These are phyloP conservation scores for Trichonephila clavipes DNA, from an alignment of 1,140 invertebrate species.

Conservation along the genomic window DNA sequence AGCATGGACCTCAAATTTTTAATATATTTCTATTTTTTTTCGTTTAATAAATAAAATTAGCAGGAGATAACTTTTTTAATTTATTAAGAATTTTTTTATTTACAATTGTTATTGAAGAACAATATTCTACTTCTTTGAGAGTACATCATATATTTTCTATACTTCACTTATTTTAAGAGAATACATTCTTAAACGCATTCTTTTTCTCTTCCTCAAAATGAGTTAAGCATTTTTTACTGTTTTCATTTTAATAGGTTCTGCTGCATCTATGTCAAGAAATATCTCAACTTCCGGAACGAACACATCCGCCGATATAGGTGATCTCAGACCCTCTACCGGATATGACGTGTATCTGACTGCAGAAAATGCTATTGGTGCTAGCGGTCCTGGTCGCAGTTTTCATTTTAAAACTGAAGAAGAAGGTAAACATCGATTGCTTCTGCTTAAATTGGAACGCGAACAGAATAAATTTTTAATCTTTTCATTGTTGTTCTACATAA, in stretches of 20 bases:
- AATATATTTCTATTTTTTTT: too few relatives aligned
- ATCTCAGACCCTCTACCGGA: constrained; percentile 79
- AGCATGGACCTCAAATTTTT: too few relatives aligned
- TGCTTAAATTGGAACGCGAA: constrained; percentile 48
- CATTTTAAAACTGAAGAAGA: constrained; percentile 80
- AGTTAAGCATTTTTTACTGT: too few relatives aligned
- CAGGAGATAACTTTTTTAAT: too few relatives aligned
- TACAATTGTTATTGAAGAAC: too few relatives aligned
- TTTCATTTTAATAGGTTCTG: not conserved
- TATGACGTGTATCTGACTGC: constrained; percentile 80
- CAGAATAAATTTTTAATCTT: not conserved
- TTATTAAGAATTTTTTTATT: too few relatives aligned
- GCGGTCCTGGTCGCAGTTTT: constrained; percentile 79
- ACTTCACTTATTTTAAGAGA: not conserved
- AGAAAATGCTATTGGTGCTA: constrained; percentile 80
- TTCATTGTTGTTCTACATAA: not conserved
- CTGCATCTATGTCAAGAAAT: constrained; percentile 64
- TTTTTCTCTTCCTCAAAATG: not conserved
- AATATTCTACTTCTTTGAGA: too few relatives aligned
- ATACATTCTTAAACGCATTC: not conserved
- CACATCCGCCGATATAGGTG: constrained; percentile 85
- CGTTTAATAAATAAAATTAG: too few relatives aligned
- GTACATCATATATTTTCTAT: too few relatives aligned
- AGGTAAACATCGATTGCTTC: constrained; percentile 78
- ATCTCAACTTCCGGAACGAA: constrained; percentile 73